A percentile compares a stretch with the other conserved stretches of the same genome.
phyloP scores from a whole-genome alignment of 2,888 invertebrate species.

The Cephus rjabovi region DNA sequence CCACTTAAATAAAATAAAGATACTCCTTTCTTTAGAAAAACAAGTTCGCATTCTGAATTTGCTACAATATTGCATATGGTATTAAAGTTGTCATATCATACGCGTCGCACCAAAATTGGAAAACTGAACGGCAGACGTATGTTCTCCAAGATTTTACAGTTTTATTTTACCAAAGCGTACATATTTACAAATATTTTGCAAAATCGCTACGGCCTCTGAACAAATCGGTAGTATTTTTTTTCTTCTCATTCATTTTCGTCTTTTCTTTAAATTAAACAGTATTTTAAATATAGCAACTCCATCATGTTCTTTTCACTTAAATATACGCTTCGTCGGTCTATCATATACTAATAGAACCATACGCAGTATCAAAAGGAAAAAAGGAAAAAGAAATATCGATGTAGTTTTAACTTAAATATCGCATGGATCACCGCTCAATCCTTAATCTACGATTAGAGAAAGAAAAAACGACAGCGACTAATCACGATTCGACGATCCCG shows the following conservation, averaged over 20 bases:
- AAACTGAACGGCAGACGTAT: neutral
- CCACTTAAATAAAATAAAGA: neutral
- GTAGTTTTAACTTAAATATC: neutral
- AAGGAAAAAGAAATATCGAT: neutral
- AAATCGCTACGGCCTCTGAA: conserved; percentile 45
- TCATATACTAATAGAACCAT: neutral
- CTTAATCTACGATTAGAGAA: neutral
- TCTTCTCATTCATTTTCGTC: neutral
- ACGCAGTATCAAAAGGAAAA: neutral
- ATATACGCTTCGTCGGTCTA: conserved; percentile 1
- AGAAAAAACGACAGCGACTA: neutral
- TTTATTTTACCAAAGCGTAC: conserved; percentile 56
- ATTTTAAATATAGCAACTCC: conserved; percentile 1
- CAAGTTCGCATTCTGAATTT: neutral
- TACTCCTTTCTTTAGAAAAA: neutral
- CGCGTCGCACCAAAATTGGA: neutral
- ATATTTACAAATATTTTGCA: conserved; percentile 60
- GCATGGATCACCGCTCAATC: neutral
- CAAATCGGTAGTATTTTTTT: conserved; percentile 10
- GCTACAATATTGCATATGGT: neutral
- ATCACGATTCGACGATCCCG: neutral
- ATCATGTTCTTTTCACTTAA: neutral
- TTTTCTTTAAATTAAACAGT: conserved; percentile 5
- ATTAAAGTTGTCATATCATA: neutral
- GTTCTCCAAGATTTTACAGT: conserved; percentile 34